Evolutionary conservation across 37 sponge, comb jelly and placozoan genomes (phyloP).

Genomic region (Oopsacas minuta): DNA sequence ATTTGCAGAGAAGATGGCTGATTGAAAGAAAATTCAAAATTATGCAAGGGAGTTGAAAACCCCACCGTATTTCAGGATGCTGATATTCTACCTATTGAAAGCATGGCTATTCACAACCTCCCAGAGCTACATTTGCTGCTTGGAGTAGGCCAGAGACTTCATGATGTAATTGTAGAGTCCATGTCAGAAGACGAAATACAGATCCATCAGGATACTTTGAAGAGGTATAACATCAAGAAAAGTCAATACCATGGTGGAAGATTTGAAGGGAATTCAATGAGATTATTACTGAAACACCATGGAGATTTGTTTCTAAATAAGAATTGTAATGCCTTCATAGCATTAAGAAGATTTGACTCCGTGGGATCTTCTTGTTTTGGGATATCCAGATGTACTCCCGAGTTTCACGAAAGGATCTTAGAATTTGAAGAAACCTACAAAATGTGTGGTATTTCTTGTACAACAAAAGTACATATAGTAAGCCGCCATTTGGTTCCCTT

Average conservation of each 20-base stretch:
- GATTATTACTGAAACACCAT: background rate
- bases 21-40: background rate
- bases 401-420: background rate
- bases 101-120: background rate
- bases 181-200: background rate
- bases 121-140: background rate
- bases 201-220: background rate
- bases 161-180: background rate
- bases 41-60: background rate
- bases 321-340: background rate
- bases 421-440: background rate
- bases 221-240: background rate
- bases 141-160: background rate
- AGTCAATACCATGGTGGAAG: background rate
- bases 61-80: background rate
- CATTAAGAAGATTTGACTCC: background rate
- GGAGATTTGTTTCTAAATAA: background rate
- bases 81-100: background rate
- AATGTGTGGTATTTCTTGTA: background rate
- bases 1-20: background rate
- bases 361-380: background rate
- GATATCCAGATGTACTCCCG: background rate
- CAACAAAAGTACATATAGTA: background rate
- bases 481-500: background rate
- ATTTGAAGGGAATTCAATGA: background rate